A percentile compares a stretch with the other conserved stretches of the same genome.
These are phyloP conservation scores for Sylvietta virens DNA, from an alignment of 2,113 vertebrate genomes.

Conservation along the genomic window DNA sequence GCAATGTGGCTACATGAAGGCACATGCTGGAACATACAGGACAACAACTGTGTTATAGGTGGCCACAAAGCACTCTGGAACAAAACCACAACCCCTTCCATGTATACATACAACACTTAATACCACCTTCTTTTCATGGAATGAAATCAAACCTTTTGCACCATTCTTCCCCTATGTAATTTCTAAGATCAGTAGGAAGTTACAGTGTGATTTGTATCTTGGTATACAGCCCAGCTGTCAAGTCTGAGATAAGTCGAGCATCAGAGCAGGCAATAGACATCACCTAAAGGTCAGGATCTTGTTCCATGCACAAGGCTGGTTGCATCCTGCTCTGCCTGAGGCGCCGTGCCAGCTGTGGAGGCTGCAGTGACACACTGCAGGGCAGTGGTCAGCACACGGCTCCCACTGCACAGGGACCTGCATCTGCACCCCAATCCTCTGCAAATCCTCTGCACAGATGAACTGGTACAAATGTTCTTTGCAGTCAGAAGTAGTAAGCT, in stretches of 20 bases:
- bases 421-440: background rate
- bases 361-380: fast-evolving
- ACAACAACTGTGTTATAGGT: background rate
- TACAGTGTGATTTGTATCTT: background rate
- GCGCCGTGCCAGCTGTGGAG: fast-evolving
- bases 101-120: background rate
- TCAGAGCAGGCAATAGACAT: background rate
- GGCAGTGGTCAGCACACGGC: fast-evolving
- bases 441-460: background rate
- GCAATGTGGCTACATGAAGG: background rate
- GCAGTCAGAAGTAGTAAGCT: background rate
- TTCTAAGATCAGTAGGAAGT: background rate
- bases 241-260: background rate
- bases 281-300: background rate
- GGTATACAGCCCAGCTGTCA: background rate
- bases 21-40: background rate
- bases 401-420: background rate
- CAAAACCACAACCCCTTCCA: background rate
- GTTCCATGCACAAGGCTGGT: background rate
- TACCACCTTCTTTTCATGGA: background rate
- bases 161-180: background rate
- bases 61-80: background rate
- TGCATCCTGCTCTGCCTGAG: background rate
- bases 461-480: background rate
- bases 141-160: background rate